phyloP scores from a whole-genome alignment of 92 coral and sea anemone genomes.

The Epizoanthus ramosus region DNA sequence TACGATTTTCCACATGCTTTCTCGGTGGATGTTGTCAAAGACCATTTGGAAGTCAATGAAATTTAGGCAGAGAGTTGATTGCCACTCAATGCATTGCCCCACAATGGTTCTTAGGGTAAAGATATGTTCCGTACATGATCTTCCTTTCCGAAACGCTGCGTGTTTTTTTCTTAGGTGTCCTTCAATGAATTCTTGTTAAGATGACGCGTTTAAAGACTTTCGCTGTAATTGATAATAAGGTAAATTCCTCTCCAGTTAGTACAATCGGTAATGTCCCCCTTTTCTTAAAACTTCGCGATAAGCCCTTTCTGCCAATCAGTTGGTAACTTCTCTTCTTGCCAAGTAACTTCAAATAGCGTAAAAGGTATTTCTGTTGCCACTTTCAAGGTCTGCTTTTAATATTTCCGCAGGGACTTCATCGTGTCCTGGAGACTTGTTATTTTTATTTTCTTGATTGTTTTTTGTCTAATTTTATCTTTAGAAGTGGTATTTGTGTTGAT shows the following conservation, averaged over 20 bases:
- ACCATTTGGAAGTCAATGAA: constrained; percentile 17
- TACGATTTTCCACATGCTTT: constrained; percentile 3
- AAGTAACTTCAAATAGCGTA: background rate
- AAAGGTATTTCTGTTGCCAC: background rate
- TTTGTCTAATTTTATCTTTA: too few species aligned
- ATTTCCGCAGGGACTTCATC: background rate
- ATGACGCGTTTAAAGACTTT: background rate
- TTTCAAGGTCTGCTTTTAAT: constrained; percentile 4
- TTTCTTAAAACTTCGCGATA: background rate
- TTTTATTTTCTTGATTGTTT: background rate
- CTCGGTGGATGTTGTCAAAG: background rate
- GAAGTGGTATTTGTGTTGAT: too few species aligned
- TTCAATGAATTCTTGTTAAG: constrained; percentile 3
- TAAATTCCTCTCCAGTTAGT: constrained; percentile 5
- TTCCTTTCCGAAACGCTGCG: too few species aligned
- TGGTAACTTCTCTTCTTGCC: constrained; percentile 6
- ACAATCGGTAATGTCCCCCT: too few species aligned
- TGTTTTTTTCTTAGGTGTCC: too few species aligned
- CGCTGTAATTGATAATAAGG: background rate
- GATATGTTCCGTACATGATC: constrained; percentile 4
- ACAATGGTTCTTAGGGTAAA: background rate
- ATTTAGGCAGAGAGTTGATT: constrained; percentile 7
- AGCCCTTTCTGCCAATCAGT: background rate
- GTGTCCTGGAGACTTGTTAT: background rate
- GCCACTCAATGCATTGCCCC: background rate